These are phyloP conservation scores for Tridacna gigas DNA, from an alignment of 2,888 invertebrate species.

Conservation along the genomic window DNA sequence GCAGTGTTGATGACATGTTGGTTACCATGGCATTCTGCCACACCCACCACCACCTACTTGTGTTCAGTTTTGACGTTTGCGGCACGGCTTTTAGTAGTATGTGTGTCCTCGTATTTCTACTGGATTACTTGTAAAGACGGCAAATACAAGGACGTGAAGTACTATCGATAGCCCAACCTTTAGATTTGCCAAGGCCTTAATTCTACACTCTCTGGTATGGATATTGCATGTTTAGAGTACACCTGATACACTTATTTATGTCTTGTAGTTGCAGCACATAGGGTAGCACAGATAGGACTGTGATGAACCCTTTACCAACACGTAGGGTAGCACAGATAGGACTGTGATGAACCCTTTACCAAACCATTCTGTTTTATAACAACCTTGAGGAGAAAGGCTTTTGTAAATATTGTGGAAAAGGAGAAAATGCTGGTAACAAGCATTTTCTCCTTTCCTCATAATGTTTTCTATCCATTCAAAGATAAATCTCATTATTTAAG, in stretches of 20 bases:
- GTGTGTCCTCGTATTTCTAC: conserved; percentile 73
- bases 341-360: too few relatives aligned
- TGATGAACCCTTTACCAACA: too few relatives aligned
- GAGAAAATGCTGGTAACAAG: too few relatives aligned
- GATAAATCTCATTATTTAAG: too few relatives aligned
- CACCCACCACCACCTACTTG: conserved; percentile 58
- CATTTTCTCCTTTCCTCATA: too few relatives aligned
- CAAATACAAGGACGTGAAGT: conserved; percentile 71
- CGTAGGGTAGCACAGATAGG: too few relatives aligned
- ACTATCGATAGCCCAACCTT: conserved; percentile 59
- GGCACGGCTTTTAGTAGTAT: conserved; percentile 68
- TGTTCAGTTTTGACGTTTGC: conserved; percentile 69
- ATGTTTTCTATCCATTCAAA: too few relatives aligned
- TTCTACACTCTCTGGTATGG: conserved; percentile 36
- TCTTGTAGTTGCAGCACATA: too few relatives aligned
- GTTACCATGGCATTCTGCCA: conserved; percentile 61
- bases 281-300: too few relatives aligned
- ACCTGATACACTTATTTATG: not conserved
- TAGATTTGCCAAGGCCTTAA: conserved; percentile 23
- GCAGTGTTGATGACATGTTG: conserved; percentile 62
- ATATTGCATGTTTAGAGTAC: conserved; percentile 8
- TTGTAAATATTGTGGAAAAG: too few relatives aligned
- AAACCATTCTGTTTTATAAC: too few relatives aligned
- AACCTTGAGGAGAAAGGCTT: too few relatives aligned
- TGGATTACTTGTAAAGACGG: conserved; percentile 73